phyloP scores from a whole-genome alignment of 2,888 invertebrate genomes.

The Torymus auratus region DNA sequence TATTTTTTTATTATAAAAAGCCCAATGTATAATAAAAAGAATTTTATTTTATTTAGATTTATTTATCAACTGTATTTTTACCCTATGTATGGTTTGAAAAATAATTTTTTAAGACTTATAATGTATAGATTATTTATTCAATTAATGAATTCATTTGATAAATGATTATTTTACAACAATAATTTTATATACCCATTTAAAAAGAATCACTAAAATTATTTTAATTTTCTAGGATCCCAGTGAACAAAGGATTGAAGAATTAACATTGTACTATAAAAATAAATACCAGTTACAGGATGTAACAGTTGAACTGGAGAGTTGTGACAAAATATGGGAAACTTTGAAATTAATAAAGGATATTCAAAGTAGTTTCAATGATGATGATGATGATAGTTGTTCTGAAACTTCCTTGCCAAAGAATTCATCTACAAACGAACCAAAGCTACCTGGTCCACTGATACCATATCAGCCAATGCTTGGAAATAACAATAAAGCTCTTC shows the following conservation, averaged over 20 bases:
- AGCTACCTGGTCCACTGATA: conserved; percentile 49
- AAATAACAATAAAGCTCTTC: conserved; percentile 64
- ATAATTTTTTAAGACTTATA: too few relatives aligned
- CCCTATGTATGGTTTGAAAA: too few relatives aligned
- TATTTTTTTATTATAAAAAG: too few relatives aligned
- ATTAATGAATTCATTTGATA: too few relatives aligned
- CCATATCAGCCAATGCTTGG: conserved; percentile 65
- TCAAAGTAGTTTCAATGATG: conserved; percentile 35
- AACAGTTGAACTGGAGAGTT: conserved; percentile 67
- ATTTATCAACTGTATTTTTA: too few relatives aligned
- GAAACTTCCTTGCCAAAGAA: conserved; percentile 43
- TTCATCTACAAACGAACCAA: conserved; percentile 38
- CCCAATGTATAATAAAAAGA: too few relatives aligned
- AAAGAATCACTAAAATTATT: not conserved
- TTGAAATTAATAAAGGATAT: conserved; percentile 69
- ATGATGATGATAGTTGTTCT: conserved; percentile 42
- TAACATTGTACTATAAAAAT: conserved; percentile 58
- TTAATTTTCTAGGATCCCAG: conserved; percentile 47
- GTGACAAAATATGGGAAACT: conserved; percentile 75
- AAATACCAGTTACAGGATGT: conserved; percentile 65
- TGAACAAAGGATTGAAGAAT: conserved; percentile 45
- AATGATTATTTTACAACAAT: too few relatives aligned
- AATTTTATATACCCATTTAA: too few relatives aligned
- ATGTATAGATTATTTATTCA: too few relatives aligned
- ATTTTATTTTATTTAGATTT: too few relatives aligned